These are phyloP conservation scores for Dipodomys spectabilis DNA, from an alignment of 2,113 vertebrate genomes.

Conservation along the genomic window DNA sequence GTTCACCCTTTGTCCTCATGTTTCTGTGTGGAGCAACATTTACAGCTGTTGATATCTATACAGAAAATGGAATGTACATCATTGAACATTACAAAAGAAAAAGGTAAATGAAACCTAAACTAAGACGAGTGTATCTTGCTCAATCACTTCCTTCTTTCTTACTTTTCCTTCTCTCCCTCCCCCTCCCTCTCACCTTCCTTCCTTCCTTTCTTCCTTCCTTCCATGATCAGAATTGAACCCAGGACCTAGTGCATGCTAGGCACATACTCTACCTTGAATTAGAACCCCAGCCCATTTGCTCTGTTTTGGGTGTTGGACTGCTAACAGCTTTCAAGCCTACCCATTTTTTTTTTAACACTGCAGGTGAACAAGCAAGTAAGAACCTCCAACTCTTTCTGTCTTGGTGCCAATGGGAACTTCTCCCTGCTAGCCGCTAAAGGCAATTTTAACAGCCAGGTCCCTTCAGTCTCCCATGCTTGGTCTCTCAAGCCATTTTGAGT, in stretches of 20 bases:
- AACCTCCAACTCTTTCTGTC: background rate
- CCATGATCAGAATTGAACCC: too few species aligned
- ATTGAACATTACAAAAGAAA: background rate
- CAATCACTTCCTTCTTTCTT: too few species aligned
- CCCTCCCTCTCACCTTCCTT: too few species aligned
- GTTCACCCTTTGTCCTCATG: too few species aligned
- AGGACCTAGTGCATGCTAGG: background rate
- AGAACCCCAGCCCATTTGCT: background rate
- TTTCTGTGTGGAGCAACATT: too few species aligned
- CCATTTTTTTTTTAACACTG: background rate
- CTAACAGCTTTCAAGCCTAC: background rate
- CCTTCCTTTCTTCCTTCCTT: too few species aligned
- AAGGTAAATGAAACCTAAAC: background rate
- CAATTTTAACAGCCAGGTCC: background rate
- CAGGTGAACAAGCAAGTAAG: background rate
- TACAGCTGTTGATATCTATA: too few species aligned
- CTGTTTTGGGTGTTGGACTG: background rate
- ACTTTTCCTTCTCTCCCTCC: too few species aligned
- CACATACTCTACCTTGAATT: too few species aligned
- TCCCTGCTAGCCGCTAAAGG: too few species aligned
- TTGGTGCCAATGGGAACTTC: background rate
- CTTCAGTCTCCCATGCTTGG: background rate
- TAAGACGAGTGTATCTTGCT: background rate
- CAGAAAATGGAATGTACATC: background rate
- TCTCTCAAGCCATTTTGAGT: background rate